Evolutionary conservation across 2,113 vertebrate species (phyloP).

Genomic region (Cavia porcellus): DNA sequence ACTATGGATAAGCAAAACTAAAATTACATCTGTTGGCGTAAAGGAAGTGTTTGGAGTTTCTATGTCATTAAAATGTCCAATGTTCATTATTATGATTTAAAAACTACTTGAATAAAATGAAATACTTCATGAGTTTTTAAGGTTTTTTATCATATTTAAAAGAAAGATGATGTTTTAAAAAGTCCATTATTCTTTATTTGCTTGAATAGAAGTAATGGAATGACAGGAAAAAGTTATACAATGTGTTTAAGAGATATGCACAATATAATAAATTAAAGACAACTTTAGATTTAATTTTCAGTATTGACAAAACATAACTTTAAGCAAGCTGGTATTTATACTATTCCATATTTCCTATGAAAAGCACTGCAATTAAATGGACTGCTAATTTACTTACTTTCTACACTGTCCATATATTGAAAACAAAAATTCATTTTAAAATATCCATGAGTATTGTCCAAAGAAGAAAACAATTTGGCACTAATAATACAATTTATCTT

Average conservation of each 20-base stretch:
- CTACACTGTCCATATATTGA: background rate
- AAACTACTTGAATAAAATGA: background rate
- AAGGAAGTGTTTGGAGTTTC: background rate
- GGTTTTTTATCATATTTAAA: background rate
- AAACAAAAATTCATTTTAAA: background rate
- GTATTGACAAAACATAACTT: background rate
- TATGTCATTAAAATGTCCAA: background rate
- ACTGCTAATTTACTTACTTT: background rate
- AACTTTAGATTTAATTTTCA: background rate
- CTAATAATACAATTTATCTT: background rate
- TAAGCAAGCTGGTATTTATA: background rate
- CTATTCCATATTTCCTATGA: background rate
- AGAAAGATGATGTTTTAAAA: background rate
- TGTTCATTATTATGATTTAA: background rate
- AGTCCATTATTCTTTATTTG: background rate
- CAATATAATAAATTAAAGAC: background rate
- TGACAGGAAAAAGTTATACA: conserved; percentile 2
- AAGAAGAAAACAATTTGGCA: background rate
- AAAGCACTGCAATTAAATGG: background rate
- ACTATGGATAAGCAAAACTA: conserved; percentile 29
- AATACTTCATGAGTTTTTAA: background rate
- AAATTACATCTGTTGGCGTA: background rate
- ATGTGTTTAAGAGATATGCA: background rate
- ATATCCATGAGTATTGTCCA: background rate
- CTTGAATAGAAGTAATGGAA: background rate